Evolutionary conservation across 2,888 invertebrate species (phyloP).

Genomic region (Drosophila niveifrons): DNA sequence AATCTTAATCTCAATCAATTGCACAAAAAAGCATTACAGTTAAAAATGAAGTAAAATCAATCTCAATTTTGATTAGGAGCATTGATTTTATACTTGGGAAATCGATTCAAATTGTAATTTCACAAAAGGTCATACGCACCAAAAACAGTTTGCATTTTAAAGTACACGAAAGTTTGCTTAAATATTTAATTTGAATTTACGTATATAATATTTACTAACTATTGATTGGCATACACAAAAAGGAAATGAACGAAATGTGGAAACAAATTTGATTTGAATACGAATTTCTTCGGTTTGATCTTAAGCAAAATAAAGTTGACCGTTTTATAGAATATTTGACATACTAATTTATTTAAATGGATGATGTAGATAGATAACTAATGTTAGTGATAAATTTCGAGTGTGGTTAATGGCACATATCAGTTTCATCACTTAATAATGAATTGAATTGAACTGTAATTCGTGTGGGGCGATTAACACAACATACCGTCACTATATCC

Average conservation of each 20-base stretch:
- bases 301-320: no score
- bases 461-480: not conserved
- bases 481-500: slow-evolving; percentile 86
- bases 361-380: no score
- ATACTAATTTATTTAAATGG: no score
- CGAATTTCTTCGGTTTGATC: not conserved
- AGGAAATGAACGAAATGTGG: not conserved
- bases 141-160: not conserved
- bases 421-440: not conserved
- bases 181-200: not conserved
- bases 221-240: not conserved
- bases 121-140: not conserved
- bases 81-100: no score
- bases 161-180: not conserved
- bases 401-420: not conserved
- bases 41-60: no score
- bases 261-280: not conserved
- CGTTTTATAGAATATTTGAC: no score
- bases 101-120: no score
- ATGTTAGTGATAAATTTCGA: no score
- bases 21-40: no score
- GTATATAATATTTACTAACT: not conserved
- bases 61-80: no score
- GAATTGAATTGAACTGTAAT: not conserved
- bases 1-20: no score